A percentile compares a stretch with the other conserved stretches of the same genome.
These are phyloP conservation scores for Dioctria rufipes DNA, from an alignment of 2,888 invertebrate species.

Conservation along the genomic window DNA sequence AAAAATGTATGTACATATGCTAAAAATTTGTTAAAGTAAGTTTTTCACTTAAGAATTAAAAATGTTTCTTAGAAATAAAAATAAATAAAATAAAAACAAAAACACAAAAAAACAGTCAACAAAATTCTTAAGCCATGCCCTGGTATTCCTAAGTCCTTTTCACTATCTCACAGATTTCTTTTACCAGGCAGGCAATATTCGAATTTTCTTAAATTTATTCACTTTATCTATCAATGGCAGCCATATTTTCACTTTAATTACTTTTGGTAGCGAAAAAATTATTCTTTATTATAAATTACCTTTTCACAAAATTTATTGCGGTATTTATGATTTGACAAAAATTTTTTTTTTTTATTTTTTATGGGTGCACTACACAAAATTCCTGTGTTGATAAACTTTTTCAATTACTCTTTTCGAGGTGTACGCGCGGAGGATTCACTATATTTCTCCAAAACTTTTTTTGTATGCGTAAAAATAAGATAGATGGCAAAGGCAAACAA, in stretches of 20 bases:
- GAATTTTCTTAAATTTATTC: not conserved
- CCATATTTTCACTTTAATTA: slow-evolving; percentile 40
- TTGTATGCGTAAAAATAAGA: too few relatives aligned
- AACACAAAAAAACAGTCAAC: not conserved
- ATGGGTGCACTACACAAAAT: not conserved
- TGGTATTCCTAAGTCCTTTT: too few relatives aligned
- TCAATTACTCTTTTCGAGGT: not conserved
- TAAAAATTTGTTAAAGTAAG: too few relatives aligned
- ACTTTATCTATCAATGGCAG: slow-evolving; percentile 18
- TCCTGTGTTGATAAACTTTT: not conserved
- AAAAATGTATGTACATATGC: not conserved
- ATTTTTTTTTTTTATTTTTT: not conserved
- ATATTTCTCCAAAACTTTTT: too few relatives aligned
- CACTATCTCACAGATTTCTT: too few relatives aligned
- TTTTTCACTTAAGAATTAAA: not conserved
- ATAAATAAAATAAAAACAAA: not conserved
- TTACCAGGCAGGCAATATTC: too few relatives aligned
- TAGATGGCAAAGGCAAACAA: too few relatives aligned
- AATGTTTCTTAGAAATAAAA: too few relatives aligned
- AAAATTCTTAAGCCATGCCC: not conserved
- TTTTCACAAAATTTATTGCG: slow-evolving; percentile 15
- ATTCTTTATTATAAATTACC: not conserved
- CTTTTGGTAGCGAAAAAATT: not conserved
- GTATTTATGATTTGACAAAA: not conserved
- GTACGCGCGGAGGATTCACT: not conserved